These are phyloP conservation scores for Ianthella basta DNA, from an alignment of 37 sponge, comb jelly and placozoan genomes.

Conservation along the genomic window DNA sequence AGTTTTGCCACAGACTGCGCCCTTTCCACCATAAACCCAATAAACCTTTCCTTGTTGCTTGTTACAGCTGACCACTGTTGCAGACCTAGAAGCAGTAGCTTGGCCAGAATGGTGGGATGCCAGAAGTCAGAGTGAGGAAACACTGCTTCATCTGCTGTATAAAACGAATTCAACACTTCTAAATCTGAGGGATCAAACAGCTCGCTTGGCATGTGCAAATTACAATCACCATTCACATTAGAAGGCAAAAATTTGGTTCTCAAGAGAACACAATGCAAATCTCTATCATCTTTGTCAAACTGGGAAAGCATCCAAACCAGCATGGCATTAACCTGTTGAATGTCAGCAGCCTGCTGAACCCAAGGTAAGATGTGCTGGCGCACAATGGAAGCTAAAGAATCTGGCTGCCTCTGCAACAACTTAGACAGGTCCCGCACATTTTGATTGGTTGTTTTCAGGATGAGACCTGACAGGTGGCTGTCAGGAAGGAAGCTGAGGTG, in stretches of 20 bases:
- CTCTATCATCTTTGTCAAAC: no score
- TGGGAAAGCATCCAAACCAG: no score
- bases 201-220: conserved; percentile 9
- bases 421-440: no score
- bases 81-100: conserved; percentile 30
- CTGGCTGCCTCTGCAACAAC: no score
- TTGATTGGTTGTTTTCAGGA: no score
- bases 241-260: no score
- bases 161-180: conserved; percentile 34
- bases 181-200: conserved; percentile 33
- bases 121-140: conserved; percentile 33
- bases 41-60: neutral
- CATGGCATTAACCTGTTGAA: no score
- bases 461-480: no score
- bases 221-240: no score
- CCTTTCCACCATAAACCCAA: neutral
- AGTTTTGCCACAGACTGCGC: conserved; percentile 19
- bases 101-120: neutral
- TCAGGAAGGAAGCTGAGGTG: no score
- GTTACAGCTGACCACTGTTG: conserved; percentile 31
- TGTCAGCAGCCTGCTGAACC: no score
- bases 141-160: conserved; percentile 8
- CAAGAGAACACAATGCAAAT: no score
- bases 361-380: neutral
- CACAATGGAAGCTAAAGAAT: neutral